A percentile compares a stretch with the other conserved stretches of the same genome.
phyloP scores from a whole-genome alignment of 2,113 vertebrate species.

The Puffinus mauretanicus region DNA sequence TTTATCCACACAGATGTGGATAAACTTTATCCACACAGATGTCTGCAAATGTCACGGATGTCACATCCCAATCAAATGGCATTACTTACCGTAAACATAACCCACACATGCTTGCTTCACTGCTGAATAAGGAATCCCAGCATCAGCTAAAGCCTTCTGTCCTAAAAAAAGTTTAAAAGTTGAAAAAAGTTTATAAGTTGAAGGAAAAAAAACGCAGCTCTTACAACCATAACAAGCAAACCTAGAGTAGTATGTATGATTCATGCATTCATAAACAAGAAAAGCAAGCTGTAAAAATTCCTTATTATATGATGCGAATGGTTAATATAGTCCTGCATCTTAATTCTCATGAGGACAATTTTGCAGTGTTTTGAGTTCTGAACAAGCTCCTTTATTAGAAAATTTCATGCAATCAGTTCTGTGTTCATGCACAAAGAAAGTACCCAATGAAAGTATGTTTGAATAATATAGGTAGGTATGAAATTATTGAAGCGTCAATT shows the following conservation, averaged over 20 bases:
- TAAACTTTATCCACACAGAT: neutral
- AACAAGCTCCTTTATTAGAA: neutral
- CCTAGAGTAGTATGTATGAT: neutral
- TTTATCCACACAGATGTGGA: neutral
- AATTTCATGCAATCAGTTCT: neutral
- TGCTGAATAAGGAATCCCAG: slow-evolving; percentile 84
- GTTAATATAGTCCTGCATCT: neutral
- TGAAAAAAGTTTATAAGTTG: neutral
- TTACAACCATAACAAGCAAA: neutral
- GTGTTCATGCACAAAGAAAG: neutral
- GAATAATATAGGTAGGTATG: neutral
- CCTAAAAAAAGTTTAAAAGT: slow-evolving; percentile 69
- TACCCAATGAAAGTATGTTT: neutral
- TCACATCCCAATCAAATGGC: neutral
- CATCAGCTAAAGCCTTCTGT: slow-evolving; percentile 86
- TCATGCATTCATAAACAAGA: neutral
- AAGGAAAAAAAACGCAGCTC: neutral
- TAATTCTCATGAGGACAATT: neutral
- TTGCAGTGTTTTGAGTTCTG: neutral
- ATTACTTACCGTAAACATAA: slow-evolving; percentile 89
- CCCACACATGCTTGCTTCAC: slow-evolving; percentile 92
- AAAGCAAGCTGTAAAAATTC: neutral
- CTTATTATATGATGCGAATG: neutral
- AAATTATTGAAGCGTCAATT: neutral
- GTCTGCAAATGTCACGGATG: neutral